phyloP scores from a whole-genome alignment of 2,797 vertebrate genomes.

The Clarias fuscus region DNA sequence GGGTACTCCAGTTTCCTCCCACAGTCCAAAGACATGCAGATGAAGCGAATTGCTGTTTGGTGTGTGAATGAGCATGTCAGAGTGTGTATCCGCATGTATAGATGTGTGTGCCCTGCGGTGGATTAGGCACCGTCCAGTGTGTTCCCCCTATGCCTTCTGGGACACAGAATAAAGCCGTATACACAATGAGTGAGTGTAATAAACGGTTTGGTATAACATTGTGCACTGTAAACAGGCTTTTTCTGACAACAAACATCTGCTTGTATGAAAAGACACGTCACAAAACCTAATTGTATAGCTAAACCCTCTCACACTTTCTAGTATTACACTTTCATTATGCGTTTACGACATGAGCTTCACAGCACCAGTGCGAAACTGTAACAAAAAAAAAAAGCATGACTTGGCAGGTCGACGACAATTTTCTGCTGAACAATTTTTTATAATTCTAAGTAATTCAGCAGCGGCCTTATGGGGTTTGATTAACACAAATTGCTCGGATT shows the following conservation, averaged over 20 bases:
- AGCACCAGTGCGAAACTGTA: neutral
- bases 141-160: no score
- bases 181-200: no score
- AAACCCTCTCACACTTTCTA: neutral
- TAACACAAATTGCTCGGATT: no score
- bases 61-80: no score
- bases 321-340: neutral
- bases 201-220: neutral
- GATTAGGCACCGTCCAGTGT: no score
- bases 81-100: no score
- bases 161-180: no score
- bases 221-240: neutral
- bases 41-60: no score
- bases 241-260: neutral
- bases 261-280: neutral
- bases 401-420: neutral
- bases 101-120: no score
- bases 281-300: neutral
- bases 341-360: neutral
- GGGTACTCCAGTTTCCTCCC: no score
- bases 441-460: neutral
- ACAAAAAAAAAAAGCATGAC: neutral
- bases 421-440: neutral
- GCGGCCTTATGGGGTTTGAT: neutral
- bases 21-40: no score